These are phyloP conservation scores for Nephila pilipes DNA, from an alignment of 1,140 invertebrate species.

Conservation along the genomic window DNA sequence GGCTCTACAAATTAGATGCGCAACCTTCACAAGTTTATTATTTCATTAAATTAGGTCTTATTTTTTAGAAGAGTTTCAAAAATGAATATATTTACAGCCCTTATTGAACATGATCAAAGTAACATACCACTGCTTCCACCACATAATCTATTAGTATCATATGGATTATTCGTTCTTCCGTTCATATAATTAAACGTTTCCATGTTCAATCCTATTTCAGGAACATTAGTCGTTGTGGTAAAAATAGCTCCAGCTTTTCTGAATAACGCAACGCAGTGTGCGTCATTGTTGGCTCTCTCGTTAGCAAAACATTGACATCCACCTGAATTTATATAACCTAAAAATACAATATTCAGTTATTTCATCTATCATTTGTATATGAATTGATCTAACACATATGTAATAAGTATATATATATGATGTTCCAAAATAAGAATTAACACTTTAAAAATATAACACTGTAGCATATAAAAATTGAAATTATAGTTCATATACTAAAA, in stretches of 20 bases:
- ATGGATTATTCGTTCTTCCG: slow-evolving; percentile 92
- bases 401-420: no score
- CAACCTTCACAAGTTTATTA: no score
- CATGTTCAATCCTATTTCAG: slow-evolving; percentile 92
- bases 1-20: no score
- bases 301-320: slow-evolving; percentile 80
- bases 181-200: slow-evolving; percentile 94
- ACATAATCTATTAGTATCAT: slow-evolving; percentile 91
- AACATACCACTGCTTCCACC: slow-evolving; percentile 84
- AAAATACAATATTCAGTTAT: no score
- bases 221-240: slow-evolving; percentile 90
- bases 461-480: no score
- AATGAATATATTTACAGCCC: background rate
- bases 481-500: no score
- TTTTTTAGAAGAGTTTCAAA: no score
- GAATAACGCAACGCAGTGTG: slow-evolving; percentile 85
- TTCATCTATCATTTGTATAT: no score
- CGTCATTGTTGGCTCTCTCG: slow-evolving; percentile 85
- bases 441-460: no score
- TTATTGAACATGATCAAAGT: background rate
- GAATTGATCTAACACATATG: no score
- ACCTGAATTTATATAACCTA: slow-evolving; percentile 84
- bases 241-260: slow-evolving; percentile 89
- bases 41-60: no score
- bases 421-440: no score